These are phyloP conservation scores for Belgica antarctica DNA, from an alignment of 2,888 invertebrate species.

Conservation along the genomic window DNA sequence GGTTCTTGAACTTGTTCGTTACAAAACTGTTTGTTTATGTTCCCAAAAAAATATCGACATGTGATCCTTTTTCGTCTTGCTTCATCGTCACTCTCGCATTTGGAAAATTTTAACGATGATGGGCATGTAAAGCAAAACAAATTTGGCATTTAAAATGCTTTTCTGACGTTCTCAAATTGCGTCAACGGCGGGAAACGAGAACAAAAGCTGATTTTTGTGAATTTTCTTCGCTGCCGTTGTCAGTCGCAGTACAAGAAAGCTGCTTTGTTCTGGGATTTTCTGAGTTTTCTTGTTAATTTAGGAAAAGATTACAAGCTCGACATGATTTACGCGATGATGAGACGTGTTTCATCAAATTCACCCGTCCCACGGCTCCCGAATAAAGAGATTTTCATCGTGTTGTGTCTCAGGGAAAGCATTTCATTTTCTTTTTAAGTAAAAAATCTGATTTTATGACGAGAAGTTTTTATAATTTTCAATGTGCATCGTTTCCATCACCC, in stretches of 20 bases:
- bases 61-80: slow-evolving; percentile 5
- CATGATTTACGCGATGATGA: background rate
- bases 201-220: background rate
- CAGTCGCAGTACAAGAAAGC: background rate
- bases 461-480: slow-evolving; percentile 22
- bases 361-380: background rate
- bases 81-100: background rate
- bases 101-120: slow-evolving; percentile 10
- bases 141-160: slow-evolving; percentile 27
- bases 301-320: background rate
- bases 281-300: background rate
- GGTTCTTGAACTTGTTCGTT: slow-evolving; percentile 2
- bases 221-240: background rate
- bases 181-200: background rate
- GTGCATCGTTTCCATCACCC: too few relatives aligned
- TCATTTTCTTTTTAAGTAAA: background rate
- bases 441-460: slow-evolving; percentile 28
- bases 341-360: background rate
- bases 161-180: background rate
- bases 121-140: background rate
- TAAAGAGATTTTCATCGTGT: background rate
- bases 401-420: background rate
- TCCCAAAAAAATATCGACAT: background rate
- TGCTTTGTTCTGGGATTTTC: background rate
- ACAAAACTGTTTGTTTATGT: background rate